Evolutionary conservation across 1,140 invertebrate species (phyloP), one percentile per base, ranked within the genome.

Genomic region (Globodera rostochiensis): DNA sequence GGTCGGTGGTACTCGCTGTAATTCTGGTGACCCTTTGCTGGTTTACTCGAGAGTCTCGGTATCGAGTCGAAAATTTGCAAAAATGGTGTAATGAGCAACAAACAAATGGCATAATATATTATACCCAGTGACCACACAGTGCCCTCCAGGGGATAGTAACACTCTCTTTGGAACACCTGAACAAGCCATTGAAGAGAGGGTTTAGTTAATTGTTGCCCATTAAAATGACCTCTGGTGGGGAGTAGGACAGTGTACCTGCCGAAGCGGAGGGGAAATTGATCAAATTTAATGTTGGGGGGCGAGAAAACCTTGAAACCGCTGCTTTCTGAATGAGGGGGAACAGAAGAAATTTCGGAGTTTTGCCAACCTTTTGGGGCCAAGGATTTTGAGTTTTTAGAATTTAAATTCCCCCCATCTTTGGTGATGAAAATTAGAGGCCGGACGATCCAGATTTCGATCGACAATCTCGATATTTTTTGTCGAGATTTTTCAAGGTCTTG

Each of bases 81-180:
- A 60, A 60, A 15, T 60, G 19, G n/a, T 36, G 36, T 36, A 36
- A 36, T 36, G 2, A 15, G 9, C 11, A 60, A 15, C 19, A 60
- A 60, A 15, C 4, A 60, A 60, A 60, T 60, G 11, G 15, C 11
- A 60, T 1, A 11, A 60, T 15, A 60, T 19, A 60, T 36, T 15
- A 60, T 60, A 66, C 76, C 76, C 53, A 77, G 19, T 50, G 76
- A 67, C 76, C 76, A 77, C n/a, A 77, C 53, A n/a, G 76, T 77
- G 21, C 60, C 76, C 47, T 77, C 76, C 50, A 77, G 46, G 5
- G 76, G 76, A 6, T 60, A 21, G n/a, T 47, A 77, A 15, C 76
- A 69, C 25, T 77, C 21, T 47, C 64, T 77, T 67, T 67, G 49
- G 47, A 77, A 77, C 19, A 77, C 76, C 57, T 60, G 13, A 13